phyloP scores from a whole-genome alignment of 2,797 vertebrate genomes.

The Diglossa cyanea region DNA sequence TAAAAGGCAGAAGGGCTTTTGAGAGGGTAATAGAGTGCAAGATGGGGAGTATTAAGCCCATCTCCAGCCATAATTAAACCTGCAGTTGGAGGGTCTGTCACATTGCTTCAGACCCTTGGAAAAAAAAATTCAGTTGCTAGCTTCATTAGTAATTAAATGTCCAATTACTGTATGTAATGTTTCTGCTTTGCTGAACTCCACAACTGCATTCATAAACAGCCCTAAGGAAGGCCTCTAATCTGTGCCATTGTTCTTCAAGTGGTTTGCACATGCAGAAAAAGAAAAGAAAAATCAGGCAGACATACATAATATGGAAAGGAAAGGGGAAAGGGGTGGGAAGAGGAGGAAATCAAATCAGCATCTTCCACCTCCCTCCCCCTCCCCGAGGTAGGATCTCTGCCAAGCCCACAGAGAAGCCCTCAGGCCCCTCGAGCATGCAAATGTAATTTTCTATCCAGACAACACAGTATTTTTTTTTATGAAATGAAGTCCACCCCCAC shows the following conservation, averaged over 20 bases:
- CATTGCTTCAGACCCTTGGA: constrained; percentile 69
- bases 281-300: constrained; percentile 74
- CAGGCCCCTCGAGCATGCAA: constrained; percentile 79
- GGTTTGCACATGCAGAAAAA: constrained; percentile 76
- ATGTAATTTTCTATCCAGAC: constrained; percentile 81
- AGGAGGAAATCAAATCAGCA: constrained; percentile 71
- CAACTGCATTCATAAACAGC: constrained; percentile 75
- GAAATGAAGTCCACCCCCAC: constrained; percentile 68
- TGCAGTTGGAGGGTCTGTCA: constrained; percentile 68
- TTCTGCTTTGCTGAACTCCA: constrained; percentile 76
- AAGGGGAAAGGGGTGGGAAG: constrained; percentile 63
- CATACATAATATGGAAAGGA: constrained; percentile 73
- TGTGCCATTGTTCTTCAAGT: constrained; percentile 81
- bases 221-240: constrained; percentile 78
- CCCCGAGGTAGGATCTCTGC: constrained; percentile 66
- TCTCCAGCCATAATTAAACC: constrained; percentile 65
- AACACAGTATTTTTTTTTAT: constrained; percentile 64
- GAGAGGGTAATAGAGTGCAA: constrained; percentile 44
- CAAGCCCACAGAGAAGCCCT: constrained; percentile 78
- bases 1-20: constrained; percentile 56
- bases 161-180: constrained; percentile 75
- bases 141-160: constrained; percentile 77
- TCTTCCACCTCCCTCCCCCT: constrained; percentile 46
- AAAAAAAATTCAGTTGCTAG: constrained; percentile 65
- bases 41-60: constrained; percentile 54